A percentile compares a stretch with the other conserved stretches of the same genome.
Conservation (phyloP, 2,113 vertebrate species). For the Maccullochella peelii region DNA sequence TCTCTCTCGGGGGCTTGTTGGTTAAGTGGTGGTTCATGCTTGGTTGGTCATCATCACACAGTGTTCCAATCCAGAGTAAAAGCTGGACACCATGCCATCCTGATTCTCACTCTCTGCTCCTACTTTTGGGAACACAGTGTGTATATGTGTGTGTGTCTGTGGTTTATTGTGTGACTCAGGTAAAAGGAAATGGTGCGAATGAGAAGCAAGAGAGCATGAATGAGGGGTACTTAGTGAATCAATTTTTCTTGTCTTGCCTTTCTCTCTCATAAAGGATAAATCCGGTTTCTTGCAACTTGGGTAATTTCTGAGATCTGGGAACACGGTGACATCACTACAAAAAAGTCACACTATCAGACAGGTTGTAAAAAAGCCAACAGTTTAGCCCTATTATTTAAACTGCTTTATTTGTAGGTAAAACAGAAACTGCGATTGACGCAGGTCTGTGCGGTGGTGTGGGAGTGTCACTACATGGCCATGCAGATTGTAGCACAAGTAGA, state of each 20-base stretch:
- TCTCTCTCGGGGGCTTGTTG: constrained; percentile 21
- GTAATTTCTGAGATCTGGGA: constrained; percentile 14
- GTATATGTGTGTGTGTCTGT: neutral
- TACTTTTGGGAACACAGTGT: neutral
- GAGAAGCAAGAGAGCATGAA: constrained; percentile 25
- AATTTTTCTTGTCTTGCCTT: constrained; percentile 3
- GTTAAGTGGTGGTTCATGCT: constrained; percentile 73
- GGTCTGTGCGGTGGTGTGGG: no score
- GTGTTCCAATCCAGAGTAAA: constrained; percentile 44
- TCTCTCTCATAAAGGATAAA: neutral
- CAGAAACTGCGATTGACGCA: neutral
- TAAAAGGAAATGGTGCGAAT: constrained; percentile 21
- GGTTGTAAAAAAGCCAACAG: neutral
- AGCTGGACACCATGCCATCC: constrained; percentile 17
- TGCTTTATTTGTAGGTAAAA: neutral
- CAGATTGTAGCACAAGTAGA: no score
- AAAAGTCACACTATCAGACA: neutral
- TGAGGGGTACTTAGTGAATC: constrained; percentile 25
- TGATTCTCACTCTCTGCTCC: constrained; percentile 14
- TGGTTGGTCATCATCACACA: constrained; percentile 54
- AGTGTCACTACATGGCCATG: no score
- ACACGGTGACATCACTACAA: neutral
- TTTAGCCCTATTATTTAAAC: neutral
- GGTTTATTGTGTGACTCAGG: neutral
- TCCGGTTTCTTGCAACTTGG: neutral